Evolutionary conservation across 2,888 invertebrate genomes (phyloP).

Genomic region (Vannuccia rotundouncinata): DNA sequence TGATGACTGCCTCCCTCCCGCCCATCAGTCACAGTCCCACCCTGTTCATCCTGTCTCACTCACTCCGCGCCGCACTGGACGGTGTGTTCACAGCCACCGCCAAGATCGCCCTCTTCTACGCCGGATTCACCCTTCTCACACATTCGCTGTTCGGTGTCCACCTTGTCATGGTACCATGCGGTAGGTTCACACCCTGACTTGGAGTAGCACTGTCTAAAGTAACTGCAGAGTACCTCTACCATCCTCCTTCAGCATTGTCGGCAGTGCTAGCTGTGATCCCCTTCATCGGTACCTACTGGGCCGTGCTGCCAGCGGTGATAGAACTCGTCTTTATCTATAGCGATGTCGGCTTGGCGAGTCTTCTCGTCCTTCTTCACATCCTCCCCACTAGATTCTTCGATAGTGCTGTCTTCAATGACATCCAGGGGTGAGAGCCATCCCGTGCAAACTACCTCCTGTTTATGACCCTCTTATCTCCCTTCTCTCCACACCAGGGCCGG

Average conservation of each 20-base stretch:
- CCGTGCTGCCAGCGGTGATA: conserved; percentile 82
- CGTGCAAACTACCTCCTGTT: neutral
- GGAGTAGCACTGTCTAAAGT: neutral
- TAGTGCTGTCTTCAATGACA: conserved; percentile 89
- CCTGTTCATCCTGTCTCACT: neutral
- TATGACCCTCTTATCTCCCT: neutral
- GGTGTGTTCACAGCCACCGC: conserved; percentile 91
- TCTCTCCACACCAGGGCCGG: conserved; percentile 65
- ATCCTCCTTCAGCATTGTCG: conserved; percentile 68
- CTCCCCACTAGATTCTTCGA: conserved; percentile 85
- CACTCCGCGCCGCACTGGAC: neutral
- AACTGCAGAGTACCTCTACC: neutral
- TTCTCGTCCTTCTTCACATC: conserved; percentile 75
- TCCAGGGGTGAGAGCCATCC: conserved; percentile 71
- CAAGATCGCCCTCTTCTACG: conserved; percentile 93
- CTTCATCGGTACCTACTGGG: conserved; percentile 89
- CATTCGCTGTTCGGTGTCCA: conserved; percentile 86
- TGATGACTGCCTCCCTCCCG: conserved; percentile 61
- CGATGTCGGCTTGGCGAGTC: conserved; percentile 70
- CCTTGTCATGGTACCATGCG: conserved; percentile 78
- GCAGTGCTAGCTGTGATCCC: conserved; percentile 89
- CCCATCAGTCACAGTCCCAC: neutral
- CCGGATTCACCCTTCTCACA: conserved; percentile 93
- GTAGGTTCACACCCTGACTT: too few species aligned
- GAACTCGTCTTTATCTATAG: conserved; percentile 90